phyloP scores from a whole-genome alignment of 2,888 invertebrate species.

The Diaprepes abbreviatus region DNA sequence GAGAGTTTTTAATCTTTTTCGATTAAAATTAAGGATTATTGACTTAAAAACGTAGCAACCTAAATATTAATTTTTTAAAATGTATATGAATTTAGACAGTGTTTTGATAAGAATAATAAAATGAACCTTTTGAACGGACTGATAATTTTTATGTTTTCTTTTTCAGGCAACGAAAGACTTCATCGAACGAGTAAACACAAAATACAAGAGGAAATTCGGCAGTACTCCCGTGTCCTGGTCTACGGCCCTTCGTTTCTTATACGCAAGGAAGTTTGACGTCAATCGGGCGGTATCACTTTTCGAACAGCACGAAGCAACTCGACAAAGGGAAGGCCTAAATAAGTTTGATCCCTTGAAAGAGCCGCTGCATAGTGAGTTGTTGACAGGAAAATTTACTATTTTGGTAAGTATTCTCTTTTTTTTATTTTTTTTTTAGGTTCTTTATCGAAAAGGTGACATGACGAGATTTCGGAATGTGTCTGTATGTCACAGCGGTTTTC shows the following conservation, averaged over 20 bases:
- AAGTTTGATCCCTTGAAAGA: conserved; percentile 87
- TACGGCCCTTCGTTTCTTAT: conserved; percentile 92
- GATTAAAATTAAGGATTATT: no score
- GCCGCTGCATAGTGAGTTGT: conserved; percentile 87
- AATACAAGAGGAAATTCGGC: conserved; percentile 70
- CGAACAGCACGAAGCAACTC: conserved; percentile 91
- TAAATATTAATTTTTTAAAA: no score
- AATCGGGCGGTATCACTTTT: conserved; percentile 91
- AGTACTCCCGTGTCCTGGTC: conserved; percentile 78
- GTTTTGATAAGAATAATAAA: no score
- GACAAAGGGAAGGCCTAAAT: conserved; percentile 87
- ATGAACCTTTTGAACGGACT: no score
- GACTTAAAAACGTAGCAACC: no score
- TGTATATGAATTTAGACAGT: no score
- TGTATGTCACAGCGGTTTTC: no score
- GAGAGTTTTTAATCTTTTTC: no score
- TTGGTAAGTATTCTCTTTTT: conserved; percentile 76
- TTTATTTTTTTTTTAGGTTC: no score
- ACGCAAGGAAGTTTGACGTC: conserved; percentile 96
- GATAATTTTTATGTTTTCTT: conserved; percentile 54
- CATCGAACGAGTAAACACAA: conserved; percentile 80
- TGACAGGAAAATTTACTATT: conserved; percentile 96
- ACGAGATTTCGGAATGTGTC: no score
- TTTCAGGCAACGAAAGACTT: conserved; percentile 86
- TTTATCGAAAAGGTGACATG: no score